A percentile compares a stretch with the other conserved stretches of the same genome.
Conservation (phyloP, 1,140 invertebrate genomes). For the Drosophila nasuta region DNA sequence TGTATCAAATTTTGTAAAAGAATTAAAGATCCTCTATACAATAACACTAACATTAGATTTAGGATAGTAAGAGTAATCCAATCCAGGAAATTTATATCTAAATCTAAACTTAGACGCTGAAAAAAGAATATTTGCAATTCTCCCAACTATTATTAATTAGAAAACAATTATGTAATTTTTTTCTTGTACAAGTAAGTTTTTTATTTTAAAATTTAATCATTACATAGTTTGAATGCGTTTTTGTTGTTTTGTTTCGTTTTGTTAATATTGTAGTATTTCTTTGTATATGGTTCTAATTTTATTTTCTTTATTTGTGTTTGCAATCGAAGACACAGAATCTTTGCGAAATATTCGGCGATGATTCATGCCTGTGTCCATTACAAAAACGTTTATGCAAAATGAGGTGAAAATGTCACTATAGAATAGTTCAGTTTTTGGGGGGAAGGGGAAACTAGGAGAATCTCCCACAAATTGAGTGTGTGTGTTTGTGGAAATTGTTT, state of each 20-base stretch:
- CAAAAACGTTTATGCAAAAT: constrained; percentile 47
- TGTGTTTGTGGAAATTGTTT: constrained; percentile 25
- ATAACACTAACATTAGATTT: no score
- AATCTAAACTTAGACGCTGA: no score
- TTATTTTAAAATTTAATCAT: constrained; percentile 74
- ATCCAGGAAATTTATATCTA: no score
- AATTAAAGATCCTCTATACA: no score
- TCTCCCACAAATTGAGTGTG: not conserved
- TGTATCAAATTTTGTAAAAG: no score
- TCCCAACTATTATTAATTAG: no score
- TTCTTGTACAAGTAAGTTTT: constrained; percentile 66
- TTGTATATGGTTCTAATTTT: constrained; percentile 21
- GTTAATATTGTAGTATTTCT: constrained; percentile 30
- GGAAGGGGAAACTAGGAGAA: not conserved
- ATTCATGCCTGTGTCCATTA: constrained; percentile 30
- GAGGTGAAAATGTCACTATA: constrained; percentile 46
- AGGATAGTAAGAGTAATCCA: no score
- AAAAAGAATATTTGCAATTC: no score
- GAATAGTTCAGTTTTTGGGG: not conserved
- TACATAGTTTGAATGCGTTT: constrained; percentile 66
- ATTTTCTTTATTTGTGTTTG: constrained; percentile 7
- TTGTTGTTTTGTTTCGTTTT: constrained; percentile 16
- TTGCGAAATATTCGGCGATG: not conserved
- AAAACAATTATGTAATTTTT: not conserved
- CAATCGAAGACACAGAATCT: constrained; percentile 32